Conservation (phyloP, 1,140 invertebrate genomes). For the Carcinoscorpius rotundicauda region DNA sequence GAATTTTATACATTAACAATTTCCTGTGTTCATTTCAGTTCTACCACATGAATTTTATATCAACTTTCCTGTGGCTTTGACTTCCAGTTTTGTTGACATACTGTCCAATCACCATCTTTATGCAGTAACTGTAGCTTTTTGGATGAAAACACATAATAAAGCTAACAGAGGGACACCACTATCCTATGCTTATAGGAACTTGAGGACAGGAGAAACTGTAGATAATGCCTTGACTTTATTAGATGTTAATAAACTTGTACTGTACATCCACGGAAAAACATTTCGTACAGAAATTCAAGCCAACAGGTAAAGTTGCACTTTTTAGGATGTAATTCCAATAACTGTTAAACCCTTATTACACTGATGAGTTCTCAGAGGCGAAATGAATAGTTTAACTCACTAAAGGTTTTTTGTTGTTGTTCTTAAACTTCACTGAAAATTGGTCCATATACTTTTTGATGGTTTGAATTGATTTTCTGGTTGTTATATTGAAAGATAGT, state of each 20-base stretch:
- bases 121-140: constrained; percentile 16
- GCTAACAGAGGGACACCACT: constrained; percentile 7
- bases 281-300: constrained; percentile 10
- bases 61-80: constrained; percentile 3
- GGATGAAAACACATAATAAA: constrained; percentile 6
- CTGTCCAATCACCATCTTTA: constrained; percentile 2
- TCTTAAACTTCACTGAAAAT: too few species aligned
- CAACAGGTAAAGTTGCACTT: constrained; percentile 6
- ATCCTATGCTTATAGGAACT: constrained; percentile 11
- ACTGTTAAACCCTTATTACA: too few species aligned
- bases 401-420: too few species aligned
- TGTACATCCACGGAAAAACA: constrained; percentile 13
- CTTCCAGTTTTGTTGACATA: constrained; percentile 10
- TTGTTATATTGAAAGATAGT: too few species aligned
- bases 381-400: too few species aligned
- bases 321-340: too few species aligned
- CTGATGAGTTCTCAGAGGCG: too few species aligned
- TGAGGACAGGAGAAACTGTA: neutral
- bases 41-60: constrained; percentile 4
- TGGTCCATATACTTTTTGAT: too few species aligned
- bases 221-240: constrained; percentile 15
- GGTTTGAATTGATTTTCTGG: too few species aligned
- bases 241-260: constrained; percentile 8
- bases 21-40: constrained; percentile 3
- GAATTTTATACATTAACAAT: too few species aligned